phyloP scores from a whole-genome alignment of 2,888 invertebrate genomes.

The Hoplodrina blanda region DNA sequence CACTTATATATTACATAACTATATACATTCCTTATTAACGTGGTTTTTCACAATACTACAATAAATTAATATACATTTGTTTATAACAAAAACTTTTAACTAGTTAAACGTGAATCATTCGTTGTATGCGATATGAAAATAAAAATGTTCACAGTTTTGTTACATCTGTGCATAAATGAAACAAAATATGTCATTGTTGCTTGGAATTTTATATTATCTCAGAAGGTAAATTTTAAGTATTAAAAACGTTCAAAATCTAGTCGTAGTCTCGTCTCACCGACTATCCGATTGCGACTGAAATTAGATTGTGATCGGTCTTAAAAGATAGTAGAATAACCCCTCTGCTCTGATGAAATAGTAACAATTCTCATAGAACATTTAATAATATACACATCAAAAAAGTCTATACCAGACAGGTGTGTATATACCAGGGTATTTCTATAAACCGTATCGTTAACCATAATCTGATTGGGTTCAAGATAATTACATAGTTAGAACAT shows the following conservation, averaged over 20 bases:
- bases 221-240: no score
- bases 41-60: conserved; percentile 31
- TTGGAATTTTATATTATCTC: neutral
- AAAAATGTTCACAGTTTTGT: neutral
- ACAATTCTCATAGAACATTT: neutral
- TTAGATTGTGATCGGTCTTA: no score
- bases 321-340: no score
- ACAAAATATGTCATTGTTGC: neutral
- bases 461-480: conserved; percentile 17
- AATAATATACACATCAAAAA: no score
- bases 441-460: neutral
- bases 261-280: no score
- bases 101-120: conserved; percentile 39
- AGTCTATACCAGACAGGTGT: no score
- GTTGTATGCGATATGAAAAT: conserved; percentile 54
- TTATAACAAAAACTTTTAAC: conserved; percentile 3
- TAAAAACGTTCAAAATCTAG: no score
- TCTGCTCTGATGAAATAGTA: neutral
- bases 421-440: neutral
- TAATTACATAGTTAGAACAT: conserved; percentile 28
- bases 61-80: neutral
- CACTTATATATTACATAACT: conserved; percentile 72
- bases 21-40: conserved; percentile 69
- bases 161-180: no score
- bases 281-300: no score